phyloP scores from a whole-genome alignment of 2,888 invertebrate genomes.

The Antheraea yamamai region DNA sequence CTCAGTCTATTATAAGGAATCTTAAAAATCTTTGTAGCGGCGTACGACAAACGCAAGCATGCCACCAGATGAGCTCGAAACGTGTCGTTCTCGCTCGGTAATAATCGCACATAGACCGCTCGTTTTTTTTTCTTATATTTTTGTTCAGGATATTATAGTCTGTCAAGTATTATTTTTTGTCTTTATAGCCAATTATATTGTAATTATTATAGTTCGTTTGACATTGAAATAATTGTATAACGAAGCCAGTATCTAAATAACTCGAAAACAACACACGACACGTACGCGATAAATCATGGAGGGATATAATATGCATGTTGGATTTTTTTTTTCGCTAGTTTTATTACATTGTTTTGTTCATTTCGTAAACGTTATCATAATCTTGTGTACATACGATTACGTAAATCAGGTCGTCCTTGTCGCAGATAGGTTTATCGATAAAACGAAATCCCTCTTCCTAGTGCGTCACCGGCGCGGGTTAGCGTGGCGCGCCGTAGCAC shows the following conservation, averaged over 20 bases:
- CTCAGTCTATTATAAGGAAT: slow-evolving; percentile 15
- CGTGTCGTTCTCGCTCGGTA: slow-evolving; percentile 1
- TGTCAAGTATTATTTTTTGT: not conserved
- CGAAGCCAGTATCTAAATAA: not conserved
- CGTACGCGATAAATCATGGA: not conserved
- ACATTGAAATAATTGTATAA: not conserved
- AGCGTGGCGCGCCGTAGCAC: not conserved
- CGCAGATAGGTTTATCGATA: not conserved
- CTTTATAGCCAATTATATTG: not conserved
- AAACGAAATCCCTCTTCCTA: slow-evolving; percentile 36
- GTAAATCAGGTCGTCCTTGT: slow-evolving; percentile 7
- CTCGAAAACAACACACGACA: not conserved
- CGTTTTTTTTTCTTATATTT: not conserved
- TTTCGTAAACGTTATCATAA: slow-evolving; percentile 3
- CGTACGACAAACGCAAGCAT: slow-evolving; percentile 32
- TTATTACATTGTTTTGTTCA: slow-evolving; percentile 2
- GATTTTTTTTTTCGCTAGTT: not conserved
- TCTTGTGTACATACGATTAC: not conserved
- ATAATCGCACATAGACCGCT: slow-evolving; percentile 1
- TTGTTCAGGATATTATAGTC: not conserved
- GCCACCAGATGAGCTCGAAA: slow-evolving; percentile 34
- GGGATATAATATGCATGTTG: not conserved
- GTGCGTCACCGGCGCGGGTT: slow-evolving; percentile 36
- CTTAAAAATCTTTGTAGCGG: slow-evolving; percentile 23
- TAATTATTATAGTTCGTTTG: not conserved